phyloP scores from a whole-genome alignment of 2,797 vertebrate species.

The Carapus acus region DNA sequence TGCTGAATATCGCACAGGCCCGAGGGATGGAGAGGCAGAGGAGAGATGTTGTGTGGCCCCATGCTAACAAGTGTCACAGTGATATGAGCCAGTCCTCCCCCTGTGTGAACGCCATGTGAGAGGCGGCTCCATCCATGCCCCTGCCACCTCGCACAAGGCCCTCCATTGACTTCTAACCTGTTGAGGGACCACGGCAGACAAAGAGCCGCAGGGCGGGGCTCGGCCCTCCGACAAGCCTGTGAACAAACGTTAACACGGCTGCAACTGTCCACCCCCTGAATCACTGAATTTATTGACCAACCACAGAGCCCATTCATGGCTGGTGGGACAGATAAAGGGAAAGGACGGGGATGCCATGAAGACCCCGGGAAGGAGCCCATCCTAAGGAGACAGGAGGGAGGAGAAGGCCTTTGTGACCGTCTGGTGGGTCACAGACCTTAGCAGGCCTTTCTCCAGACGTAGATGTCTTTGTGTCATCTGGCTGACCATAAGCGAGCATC shows the following conservation, averaged over 20 bases:
- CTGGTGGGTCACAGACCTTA: constrained; percentile 80
- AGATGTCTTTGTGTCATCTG: constrained; percentile 82
- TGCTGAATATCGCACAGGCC: constrained; percentile 36
- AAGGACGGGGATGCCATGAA: constrained; percentile 48
- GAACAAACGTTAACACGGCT: constrained; percentile 91
- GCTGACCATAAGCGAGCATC: constrained; percentile 81
- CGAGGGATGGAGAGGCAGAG: constrained; percentile 40
- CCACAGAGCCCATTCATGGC: constrained; percentile 86
- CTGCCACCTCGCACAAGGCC: constrained; percentile 78
- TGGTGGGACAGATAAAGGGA: constrained; percentile 58
- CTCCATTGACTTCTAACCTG: constrained; percentile 92
- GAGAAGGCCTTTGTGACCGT: constrained; percentile 81
- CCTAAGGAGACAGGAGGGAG: constrained; percentile 66
- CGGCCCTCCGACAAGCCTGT: constrained; percentile 84
- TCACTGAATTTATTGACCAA: constrained; percentile 94
- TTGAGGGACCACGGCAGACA: constrained; percentile 83
- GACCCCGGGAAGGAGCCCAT: constrained; percentile 49
- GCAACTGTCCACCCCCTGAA: constrained; percentile 87
- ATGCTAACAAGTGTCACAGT: constrained; percentile 71
- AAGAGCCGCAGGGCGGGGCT: constrained; percentile 75
- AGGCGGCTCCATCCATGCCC: constrained; percentile 74
- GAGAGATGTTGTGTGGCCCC: constrained; percentile 55
- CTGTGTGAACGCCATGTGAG: constrained; percentile 73
- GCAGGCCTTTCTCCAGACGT: constrained; percentile 80
- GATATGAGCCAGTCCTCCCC: constrained; percentile 65